Evolutionary conservation across 2,888 invertebrate genomes (phyloP).

Genomic region (Blera fallax): DNA sequence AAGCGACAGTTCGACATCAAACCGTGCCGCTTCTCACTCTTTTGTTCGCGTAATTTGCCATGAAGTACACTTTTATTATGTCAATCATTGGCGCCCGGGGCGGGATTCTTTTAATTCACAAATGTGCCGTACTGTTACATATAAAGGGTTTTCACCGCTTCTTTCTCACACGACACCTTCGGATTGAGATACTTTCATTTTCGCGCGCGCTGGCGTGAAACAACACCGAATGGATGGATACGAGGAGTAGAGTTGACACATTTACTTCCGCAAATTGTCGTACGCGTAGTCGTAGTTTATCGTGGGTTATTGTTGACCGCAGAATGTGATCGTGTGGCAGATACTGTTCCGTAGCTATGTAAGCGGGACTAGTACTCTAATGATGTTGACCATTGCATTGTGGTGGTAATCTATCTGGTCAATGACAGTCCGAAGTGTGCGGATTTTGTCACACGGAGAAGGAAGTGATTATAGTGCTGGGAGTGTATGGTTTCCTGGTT

Average conservation of each 20-base stretch:
- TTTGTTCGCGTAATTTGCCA: conserved; percentile 42
- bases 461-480: conserved; percentile 58
- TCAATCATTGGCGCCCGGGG: conserved; percentile 26
- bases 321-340: conserved; percentile 59
- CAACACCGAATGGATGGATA: conserved; percentile 24
- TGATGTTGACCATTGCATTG: conserved; percentile 40
- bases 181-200: conserved; percentile 60
- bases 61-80: conserved; percentile 50
- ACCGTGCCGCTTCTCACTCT: conserved; percentile 6
- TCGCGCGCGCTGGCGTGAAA: conserved; percentile 28
- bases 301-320: conserved; percentile 46
- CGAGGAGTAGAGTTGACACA: conserved; percentile 29
- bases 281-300: conserved; percentile 20
- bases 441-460: conserved; percentile 43
- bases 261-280: conserved; percentile 56
- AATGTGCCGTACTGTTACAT: not conserved
- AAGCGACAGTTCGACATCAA: conserved; percentile 1
- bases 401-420: conserved; percentile 57
- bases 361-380: conserved; percentile 42
- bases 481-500: conserved; percentile 54
- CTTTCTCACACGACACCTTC: conserved; percentile 13
- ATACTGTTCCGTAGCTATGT: conserved; percentile 33
- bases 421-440: conserved; percentile 22
- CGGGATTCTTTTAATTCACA: not conserved
- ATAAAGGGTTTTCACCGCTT: not conserved